Evolutionary conservation across 1,140 invertebrate species (phyloP).

Genomic region (Megalopta genalis): DNA sequence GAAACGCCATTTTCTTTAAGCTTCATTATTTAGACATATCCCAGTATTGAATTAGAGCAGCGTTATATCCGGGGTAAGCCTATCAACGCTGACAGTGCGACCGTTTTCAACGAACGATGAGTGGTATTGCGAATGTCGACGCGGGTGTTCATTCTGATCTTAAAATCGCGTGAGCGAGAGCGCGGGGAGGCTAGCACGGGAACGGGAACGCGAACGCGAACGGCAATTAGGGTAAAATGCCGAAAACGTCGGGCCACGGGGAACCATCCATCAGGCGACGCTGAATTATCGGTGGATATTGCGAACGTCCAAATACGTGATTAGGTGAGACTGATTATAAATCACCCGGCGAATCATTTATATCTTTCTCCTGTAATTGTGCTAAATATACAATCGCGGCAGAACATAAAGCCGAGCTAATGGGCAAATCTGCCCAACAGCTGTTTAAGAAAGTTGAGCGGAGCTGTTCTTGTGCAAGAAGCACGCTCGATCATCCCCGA

Average conservation of each 20-base stretch:
- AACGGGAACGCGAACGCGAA: not conserved
- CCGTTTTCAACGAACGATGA: constrained; percentile 2
- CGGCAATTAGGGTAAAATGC: constrained; percentile 16
- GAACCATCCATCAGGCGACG: not conserved
- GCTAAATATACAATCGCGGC: constrained; percentile 11
- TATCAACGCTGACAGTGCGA: not conserved
- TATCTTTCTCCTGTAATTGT: not conserved
- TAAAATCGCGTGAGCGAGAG: not conserved
- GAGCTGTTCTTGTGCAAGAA: too few relatives aligned
- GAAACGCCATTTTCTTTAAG: too few relatives aligned
- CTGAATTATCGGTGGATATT: constrained; percentile 1
- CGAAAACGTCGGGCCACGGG: constrained; percentile 11
- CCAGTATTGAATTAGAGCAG: not conserved
- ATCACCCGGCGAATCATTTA: constrained; percentile 7
- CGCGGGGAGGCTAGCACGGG: not conserved
- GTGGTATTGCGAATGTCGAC: not conserved
- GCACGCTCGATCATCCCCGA: too few relatives aligned
- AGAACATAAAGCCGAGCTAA: too few relatives aligned
- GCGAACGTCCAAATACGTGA: constrained; percentile 24
- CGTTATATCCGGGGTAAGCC: not conserved
- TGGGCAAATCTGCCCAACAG: too few relatives aligned
- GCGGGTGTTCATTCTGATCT: constrained; percentile 6
- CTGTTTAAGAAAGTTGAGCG: too few relatives aligned
- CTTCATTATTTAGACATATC: too few relatives aligned
- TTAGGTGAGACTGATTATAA: constrained; percentile 14